Evolutionary conservation across 35 echinoderm and acorn worm species (phyloP), one percentile per base, ranked within the genome.

Genomic region (Anneissia japonica): DNA sequence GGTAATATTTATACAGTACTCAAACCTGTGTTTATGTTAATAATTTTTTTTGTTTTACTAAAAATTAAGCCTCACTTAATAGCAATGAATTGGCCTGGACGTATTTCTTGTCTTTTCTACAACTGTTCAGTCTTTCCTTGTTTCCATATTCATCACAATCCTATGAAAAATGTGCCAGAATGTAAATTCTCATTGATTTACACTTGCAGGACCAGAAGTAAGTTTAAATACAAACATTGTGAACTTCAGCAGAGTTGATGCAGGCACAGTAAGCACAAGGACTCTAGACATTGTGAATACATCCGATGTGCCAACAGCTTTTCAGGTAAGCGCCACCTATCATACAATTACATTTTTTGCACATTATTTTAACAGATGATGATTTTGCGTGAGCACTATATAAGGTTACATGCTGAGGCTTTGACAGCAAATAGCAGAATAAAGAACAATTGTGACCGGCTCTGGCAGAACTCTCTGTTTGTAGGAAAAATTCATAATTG

Each of bases 261-360:
- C 87, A 30, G 91, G 91, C 11, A 86, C 91, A 35, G 46, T 82
- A 40, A 77, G 80, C 32, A 88, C 91, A 3, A 87, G 92, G 38
- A 89, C 85, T 34, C 46, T 93, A 28, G 85, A 93, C 28, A 93
- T 97, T 7, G 85, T 93, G 28, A 97, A 97, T 75, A 34, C 90
- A 37, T 93, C 91, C 12, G 89, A 93, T 89, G 95, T 98, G 28
- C 89, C 81, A 37, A 92, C 91, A 36, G 86, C 84, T 6, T 98
- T 91, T 75, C 91, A 98, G 92, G 91, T 97, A 88, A 35, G 74
- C 33, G 5, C 37, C 38, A 34, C 13, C n/a, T n/a, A n/a, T n/a
- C n/a, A n/a, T n/a, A n/a, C n/a, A n/a, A n/a, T n/a, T n/a, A n/a
- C n/a, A n/a, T n/a, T n/a, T n/a, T n/a, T n/a, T n/a, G n/a, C n/a